Evolutionary conservation across 2,888 invertebrate genomes (phyloP), one percentile per base, ranked within the genome.

Genomic region (Oxycera nigricornis): DNA sequence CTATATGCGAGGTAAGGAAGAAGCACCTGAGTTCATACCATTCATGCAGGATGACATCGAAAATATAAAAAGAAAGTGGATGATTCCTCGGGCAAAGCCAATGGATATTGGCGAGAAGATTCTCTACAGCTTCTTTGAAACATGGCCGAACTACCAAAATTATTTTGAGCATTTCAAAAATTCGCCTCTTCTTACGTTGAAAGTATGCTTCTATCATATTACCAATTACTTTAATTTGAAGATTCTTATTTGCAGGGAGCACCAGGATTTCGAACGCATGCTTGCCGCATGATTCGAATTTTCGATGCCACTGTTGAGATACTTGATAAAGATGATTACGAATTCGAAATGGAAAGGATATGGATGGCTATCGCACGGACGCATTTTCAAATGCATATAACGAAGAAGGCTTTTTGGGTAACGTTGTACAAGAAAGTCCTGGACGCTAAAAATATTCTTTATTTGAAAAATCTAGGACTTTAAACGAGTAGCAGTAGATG

Each of bases 251-350:
- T 31, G 9, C 14, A 85, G 85, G 76, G 74, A 22, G 83, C 83
- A 76, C 72, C 82, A 30, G 82, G 81, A 30, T 85, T 85, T 65
- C 82, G 80, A 39, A 81, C 82, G 0, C 85, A 85, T 77, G 83
- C 84, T 1, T 76, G 80, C 26, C 81, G 82, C 9, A 83, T 85
- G 55, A 82, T 85, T n/a, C 81, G 82, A 62, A 79, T 82, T 1
- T 83, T 85, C 55, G 82, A 84, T 73, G 83, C 84, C 7, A 82
- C 83, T 31, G 80, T 85, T 39, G 79, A 67, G 9, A 46, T 67
- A n/a, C 57, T 84, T 24, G 84, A 81, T 11, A 77, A 81, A 72
- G 83, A 83, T 72, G 81, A 81, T 26, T 81, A 79, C 50, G 78
- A 79, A 55, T 78, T 81, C 26, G 81, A 82, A 73, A 74, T 84